Base-by-base conservation (phyloP, 2,888 invertebrate genomes). In the Leptogaster cylindrica region DNA sequence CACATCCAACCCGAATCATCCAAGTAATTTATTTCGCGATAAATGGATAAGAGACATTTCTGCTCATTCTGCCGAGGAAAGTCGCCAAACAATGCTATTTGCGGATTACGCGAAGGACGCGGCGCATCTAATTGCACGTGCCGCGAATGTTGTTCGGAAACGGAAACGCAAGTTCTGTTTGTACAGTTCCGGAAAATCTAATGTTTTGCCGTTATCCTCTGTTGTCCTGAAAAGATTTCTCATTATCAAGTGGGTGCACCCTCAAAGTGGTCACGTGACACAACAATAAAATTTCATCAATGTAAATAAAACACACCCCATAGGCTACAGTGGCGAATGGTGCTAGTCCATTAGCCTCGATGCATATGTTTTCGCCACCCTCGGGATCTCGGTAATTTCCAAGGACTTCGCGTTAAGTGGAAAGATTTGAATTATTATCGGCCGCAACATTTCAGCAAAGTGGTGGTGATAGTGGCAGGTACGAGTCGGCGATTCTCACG, bases 241-340 rank as follows among this genome's bases (percentile, higher is more conserved):
- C 36, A 36, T 55, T 36, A 55, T 55, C 20, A 55, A 39, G 55
- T 31, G 55, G 55, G 12, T 39, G 36, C 55, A 36, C 55, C 55
- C 28, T 36, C 12, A 36, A 36, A 55, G 5, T 55, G 55, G 36
- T 55, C 55, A 55, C 55, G 55, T 55, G 55, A 55, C 36, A 25
- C 10, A 23, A 55, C 55, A 55, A 55, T 55, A 55, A 52, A 55
- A 7, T 36, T 55, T 55, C 55, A 39, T 39, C 55, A 23, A n/a
- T 23, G 36, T 39, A 55, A 55, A 55, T 36, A 55, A 39, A 36
- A 33, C 12, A 10, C 55, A 36, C 55, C 55, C 55, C 12, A 16
- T 46, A n/a, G 18, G 52, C 36, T 23, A 36, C 55, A 31, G 55
- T 36, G 23, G 55, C 39, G 18, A n/a, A n/a, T n/a, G n/a, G 23